phyloP scores from a whole-genome alignment of 1,140 invertebrate species.

The Drosophila sucinea region DNA sequence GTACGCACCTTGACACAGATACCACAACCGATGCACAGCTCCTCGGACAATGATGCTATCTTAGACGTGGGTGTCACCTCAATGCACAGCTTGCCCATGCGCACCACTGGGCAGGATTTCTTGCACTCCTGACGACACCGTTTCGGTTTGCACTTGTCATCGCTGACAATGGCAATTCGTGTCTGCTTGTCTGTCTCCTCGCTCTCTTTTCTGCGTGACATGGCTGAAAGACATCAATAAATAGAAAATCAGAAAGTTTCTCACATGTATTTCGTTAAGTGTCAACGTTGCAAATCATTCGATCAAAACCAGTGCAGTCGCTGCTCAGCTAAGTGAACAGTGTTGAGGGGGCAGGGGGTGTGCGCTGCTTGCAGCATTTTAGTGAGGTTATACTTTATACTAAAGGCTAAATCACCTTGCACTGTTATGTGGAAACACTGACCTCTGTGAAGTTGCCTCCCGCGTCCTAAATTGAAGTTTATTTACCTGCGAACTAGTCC shows the following conservation, averaged over 20 bases:
- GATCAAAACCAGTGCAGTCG: constrained; percentile 67
- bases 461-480: background rate
- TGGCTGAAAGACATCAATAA: constrained; percentile 63
- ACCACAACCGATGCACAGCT: constrained; percentile 99
- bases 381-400: constrained; percentile 69
- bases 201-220: constrained; percentile 90
- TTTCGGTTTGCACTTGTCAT: constrained; percentile 99
- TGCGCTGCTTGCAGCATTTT: constrained; percentile 38
- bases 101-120: constrained; percentile 98
- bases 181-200: constrained; percentile 96
- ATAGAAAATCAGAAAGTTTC: constrained; percentile 8
- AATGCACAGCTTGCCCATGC: constrained; percentile 99
- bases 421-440: background rate
- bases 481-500: constrained; percentile 72
- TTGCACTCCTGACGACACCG: constrained; percentile 99
- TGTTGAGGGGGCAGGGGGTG: constrained; percentile 15
- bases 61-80: constrained; percentile 99
- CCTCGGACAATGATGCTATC: constrained; percentile 98
- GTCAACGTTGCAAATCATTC: constrained; percentile 71
- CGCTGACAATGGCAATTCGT: constrained; percentile 99
- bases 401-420: constrained; percentile 9
- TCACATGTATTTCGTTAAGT: constrained; percentile 22
- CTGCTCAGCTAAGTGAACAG: background rate
- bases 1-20: constrained; percentile 95
- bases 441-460: background rate